Conservation (phyloP, 2,797 vertebrate genomes). For the Podarcis lilfordi region DNA sequence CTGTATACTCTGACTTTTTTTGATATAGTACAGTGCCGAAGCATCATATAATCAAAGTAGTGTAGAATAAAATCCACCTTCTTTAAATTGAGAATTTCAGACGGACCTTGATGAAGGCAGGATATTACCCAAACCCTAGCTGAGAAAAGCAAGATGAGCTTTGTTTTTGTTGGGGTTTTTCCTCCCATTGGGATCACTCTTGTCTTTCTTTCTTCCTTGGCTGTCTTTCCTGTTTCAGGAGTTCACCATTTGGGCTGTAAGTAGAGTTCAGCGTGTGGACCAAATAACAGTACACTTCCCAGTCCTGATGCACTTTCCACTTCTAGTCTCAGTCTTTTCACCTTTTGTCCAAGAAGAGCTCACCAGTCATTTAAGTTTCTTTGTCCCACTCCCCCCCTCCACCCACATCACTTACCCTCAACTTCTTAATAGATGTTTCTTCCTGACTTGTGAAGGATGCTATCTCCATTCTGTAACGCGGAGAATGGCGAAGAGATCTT, state of each 20-base stretch:
- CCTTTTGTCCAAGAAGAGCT: slow-evolving; percentile 72
- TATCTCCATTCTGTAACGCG: slow-evolving; percentile 66
- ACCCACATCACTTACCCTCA: slow-evolving; percentile 72
- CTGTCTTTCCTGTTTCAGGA: slow-evolving; percentile 93
- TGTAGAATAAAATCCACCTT: not conserved
- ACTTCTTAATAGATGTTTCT: slow-evolving; percentile 72
- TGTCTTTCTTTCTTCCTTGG: slow-evolving; percentile 89
- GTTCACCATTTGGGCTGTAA: slow-evolving; percentile 97
- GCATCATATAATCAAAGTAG: slow-evolving; percentile 43
- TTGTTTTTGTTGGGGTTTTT: slow-evolving; percentile 47
- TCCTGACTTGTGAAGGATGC: slow-evolving; percentile 61
- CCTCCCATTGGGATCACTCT: slow-evolving; percentile 70
- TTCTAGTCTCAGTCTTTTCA: slow-evolving; percentile 71
- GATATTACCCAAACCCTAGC: slow-evolving; percentile 1
- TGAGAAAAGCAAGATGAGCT: slow-evolving; percentile 41
- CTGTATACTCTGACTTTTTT: slow-evolving; percentile 34
- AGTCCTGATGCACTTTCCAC: slow-evolving; percentile 73
- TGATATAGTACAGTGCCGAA: slow-evolving; percentile 16
- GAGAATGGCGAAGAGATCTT: slow-evolving; percentile 69
- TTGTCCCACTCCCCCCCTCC: slow-evolving; percentile 71
- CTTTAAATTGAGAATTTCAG: not conserved
- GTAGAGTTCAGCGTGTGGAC: slow-evolving; percentile 84
- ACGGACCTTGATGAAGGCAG: not conserved
- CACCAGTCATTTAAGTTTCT: slow-evolving; percentile 73
- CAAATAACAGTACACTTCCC: slow-evolving; percentile 72